Evolutionary conservation across 1,140 invertebrate genomes (phyloP), one percentile per base, ranked within the genome.

Genomic region (Pachyrhynchus sulphureomaculatus): DNA sequence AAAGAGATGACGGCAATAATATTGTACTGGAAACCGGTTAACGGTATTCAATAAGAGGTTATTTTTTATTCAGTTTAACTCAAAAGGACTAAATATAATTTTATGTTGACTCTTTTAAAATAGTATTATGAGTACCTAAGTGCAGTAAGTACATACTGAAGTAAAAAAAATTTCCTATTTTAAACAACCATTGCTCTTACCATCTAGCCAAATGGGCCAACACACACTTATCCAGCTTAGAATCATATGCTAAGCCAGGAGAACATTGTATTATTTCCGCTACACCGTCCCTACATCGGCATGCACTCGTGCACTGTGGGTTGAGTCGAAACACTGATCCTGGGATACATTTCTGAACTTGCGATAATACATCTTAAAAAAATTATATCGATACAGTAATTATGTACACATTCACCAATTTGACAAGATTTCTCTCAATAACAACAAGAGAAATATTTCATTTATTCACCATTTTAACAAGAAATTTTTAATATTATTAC

Each of bases 211-310:
- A 29, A 45, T 67, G 41, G 34, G 37, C 34, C 6, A 36, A 37
- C 34, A 68, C 5, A 45, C 68, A 70, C 57, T 68, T 67, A 47
- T 70, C 63, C 23, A 44, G 36, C 13, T 21, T 13, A 5, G 67
- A 55, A 59, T 70, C 67, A 26, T 70, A 70, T 4, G 62, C 62
- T 8, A 68, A 55, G 10, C 67, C 68, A 17, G 26, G 34, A 12
- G 68, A 53, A 63, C 68, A 70, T 26, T 68, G 60, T 34, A 70
- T 55, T 24, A 70, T 54, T 65, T 70, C 68, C 2, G 68, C 60
- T 37, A 61, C 13, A 17, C 61, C 49, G 13, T 65, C 48, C 44
- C 61, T 29, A 56, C 68, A 70, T 13, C 63, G 24, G 23, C 60
- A 68, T 2, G 60, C 68, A 49, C 36, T 51, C 4, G 68, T 57